These are phyloP conservation scores for Variabilichromis moorii DNA, from an alignment of 2,113 vertebrate genomes.

Conservation along the genomic window DNA sequence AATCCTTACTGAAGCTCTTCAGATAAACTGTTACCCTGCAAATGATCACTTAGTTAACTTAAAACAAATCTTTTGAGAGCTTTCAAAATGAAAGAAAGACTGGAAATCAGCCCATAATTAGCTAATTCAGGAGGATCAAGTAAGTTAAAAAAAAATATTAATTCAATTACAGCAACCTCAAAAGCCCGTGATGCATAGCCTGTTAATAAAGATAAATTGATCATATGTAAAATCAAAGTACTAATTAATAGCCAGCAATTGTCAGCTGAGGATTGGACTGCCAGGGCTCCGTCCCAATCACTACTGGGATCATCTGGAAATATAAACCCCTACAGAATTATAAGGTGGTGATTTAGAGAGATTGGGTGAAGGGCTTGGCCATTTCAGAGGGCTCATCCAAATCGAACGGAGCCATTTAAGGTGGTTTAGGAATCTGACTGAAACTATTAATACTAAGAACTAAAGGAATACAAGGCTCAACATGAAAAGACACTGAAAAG, in stretches of 20 bases:
- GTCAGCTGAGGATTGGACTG: not conserved
- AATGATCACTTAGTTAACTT: not conserved
- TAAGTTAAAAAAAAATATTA: not conserved
- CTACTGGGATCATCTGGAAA: not conserved
- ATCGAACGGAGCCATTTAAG: not conserved
- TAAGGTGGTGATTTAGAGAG: not conserved
- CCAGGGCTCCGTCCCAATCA: not conserved
- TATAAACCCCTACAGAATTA: not conserved
- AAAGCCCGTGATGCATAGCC: not conserved
- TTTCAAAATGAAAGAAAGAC: not conserved
- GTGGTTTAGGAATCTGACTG: not conserved
- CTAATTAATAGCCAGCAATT: not conserved
- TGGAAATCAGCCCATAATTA: not conserved
- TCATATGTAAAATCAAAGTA: not conserved
- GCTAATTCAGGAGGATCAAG: not conserved
- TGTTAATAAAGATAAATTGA: not conserved
- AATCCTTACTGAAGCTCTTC: not conserved
- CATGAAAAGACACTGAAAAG: not conserved
- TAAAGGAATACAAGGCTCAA: not conserved
- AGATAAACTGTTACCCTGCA: not conserved
- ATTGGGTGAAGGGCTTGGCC: not conserved
- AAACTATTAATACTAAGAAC: not conserved
- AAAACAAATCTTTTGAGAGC: not conserved
- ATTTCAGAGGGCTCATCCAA: not conserved
- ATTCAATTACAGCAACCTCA: not conserved